Evolutionary conservation across 2,797 vertebrate genomes (phyloP), one percentile per base, ranked within the genome.

Genomic region (Argentina silus): DNA sequence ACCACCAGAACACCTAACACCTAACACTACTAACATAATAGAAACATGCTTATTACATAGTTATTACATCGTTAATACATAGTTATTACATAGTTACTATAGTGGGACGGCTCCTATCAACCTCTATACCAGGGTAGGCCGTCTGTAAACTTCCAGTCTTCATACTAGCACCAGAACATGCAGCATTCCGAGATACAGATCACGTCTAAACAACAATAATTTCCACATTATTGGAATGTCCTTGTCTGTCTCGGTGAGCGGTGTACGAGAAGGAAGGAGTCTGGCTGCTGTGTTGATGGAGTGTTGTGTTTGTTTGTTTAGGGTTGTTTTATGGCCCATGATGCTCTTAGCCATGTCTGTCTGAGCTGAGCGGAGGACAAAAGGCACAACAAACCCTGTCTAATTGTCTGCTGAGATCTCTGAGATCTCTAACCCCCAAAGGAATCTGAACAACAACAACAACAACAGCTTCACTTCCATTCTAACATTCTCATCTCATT

Each of bases 371-470:
- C 14, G n/a, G 36, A 43, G 14, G 27, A 63, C 36, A 44, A 63
- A 78, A 76, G 36, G 45, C 68, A 74, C 51, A 77, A 79, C 76
- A 78, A 63, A 51, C 47, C 69, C 51, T 36, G 9, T 69, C 27
- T 84, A 76, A 84, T 78, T 83, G 69, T 78, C 72, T 79, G 78
- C 15, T 59, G 42, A 73, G 70, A 73, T 75, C 61, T 75, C 59
- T 23, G 62, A 64, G 57, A 57, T 81, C 69, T 71, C 17, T 68
- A 53, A n/a, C 48, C 59, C 60, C 67, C 43, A 44, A 65, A 72
- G 67, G 68, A 75, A 78, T 82, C 72, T 14, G 78, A 81, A 80
- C 71, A 82, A 74, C 73, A 80, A 75, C 73, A 80, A 75, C 27
- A 36, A 4, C 79, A 81, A 61, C 76, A 51, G 69, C 56, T 65